phyloP scores from a whole-genome alignment of 2,113 vertebrate genomes.

The Mus pahari region DNA sequence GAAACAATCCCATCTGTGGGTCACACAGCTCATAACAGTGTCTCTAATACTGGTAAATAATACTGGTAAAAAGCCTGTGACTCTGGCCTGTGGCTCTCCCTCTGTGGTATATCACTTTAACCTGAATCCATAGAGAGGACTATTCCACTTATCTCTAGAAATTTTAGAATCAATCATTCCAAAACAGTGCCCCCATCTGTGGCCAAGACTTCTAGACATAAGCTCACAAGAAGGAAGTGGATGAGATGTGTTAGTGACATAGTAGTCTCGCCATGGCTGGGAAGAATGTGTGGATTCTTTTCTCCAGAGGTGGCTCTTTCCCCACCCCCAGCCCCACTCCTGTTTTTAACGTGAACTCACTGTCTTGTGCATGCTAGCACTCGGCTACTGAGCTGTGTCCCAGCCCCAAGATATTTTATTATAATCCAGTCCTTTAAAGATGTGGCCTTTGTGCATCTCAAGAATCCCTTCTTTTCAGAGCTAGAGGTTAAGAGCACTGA shows the following conservation, averaged over 20 bases:
- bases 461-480: neutral
- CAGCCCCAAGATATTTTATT: neutral
- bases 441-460: neutral
- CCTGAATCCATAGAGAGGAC: neutral
- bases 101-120: neutral
- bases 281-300: constrained; percentile 21
- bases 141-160: neutral
- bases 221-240: neutral
- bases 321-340: neutral
- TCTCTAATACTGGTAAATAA: neutral
- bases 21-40: fast-evolving
- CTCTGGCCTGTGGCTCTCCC: neutral
- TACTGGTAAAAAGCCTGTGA: neutral
- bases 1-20: neutral
- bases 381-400: neutral
- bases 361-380: neutral
- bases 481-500: neutral
- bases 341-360: neutral
- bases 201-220: neutral
- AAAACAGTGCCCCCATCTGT: neutral
- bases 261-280: neutral
- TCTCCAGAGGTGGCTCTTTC: neutral
- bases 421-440: neutral
- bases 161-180: neutral
- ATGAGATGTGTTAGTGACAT: neutral